A percentile compares a stretch with the other conserved stretches of the same genome.
These are phyloP conservation scores for Toxotes chatareus DNA, from an alignment of 2,113 vertebrate species.

Conservation along the genomic window DNA sequence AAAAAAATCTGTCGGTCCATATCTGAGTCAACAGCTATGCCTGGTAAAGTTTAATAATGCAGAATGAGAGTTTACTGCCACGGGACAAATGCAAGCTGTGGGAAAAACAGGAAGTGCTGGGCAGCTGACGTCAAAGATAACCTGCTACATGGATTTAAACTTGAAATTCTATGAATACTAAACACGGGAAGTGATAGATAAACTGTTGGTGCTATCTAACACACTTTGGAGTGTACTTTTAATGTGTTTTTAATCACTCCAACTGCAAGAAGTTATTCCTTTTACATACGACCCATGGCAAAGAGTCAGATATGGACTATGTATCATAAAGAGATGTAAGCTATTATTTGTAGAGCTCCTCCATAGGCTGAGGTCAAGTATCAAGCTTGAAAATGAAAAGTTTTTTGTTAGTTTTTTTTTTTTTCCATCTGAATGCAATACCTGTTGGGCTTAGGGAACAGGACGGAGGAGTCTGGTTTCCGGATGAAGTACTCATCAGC, in stretches of 20 bases:
- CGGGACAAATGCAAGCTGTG: conserved; percentile 7
- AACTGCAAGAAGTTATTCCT: not conserved
- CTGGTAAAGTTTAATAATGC: not conserved
- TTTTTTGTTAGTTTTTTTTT: too few relatives aligned
- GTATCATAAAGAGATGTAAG: too few relatives aligned
- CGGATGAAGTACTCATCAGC: conserved; percentile 93
- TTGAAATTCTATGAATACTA: conserved; percentile 24
- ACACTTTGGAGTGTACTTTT: not conserved
- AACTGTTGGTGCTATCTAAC: not conserved
- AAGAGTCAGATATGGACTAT: not conserved
- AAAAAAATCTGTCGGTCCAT: not conserved
- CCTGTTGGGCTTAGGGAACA: conserved; percentile 89
- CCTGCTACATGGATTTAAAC: conserved; percentile 4
- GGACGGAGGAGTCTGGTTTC: conserved; percentile 86
- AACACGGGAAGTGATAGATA: not conserved
- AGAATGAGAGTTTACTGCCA: conserved; percentile 1
- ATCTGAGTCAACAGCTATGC: not conserved
- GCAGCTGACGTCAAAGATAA: conserved; percentile 10
- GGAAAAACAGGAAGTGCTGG: not conserved
- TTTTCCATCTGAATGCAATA: conserved; percentile 26
- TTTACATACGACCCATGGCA: not conserved
- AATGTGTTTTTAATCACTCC: not conserved
- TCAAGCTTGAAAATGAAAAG: too few relatives aligned
- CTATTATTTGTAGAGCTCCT: too few relatives aligned
- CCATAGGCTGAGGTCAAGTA: too few relatives aligned